Evolutionary conservation across 2,797 vertebrate genomes (phyloP).

Genomic region (Acridotheres tristis): DNA sequence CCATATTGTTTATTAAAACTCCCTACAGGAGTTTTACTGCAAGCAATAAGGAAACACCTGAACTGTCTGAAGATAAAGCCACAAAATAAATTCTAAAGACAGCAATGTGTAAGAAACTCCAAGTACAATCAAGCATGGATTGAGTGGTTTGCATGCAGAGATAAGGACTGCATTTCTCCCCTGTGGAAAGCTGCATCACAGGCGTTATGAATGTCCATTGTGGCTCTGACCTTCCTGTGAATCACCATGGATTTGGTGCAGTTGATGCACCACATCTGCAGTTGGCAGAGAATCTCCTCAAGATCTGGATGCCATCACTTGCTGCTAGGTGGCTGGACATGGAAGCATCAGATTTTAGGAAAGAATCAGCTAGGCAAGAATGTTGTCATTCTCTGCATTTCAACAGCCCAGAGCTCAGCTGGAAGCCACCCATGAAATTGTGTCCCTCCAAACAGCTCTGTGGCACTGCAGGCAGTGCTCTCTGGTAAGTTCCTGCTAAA

Average conservation of each 20-base stretch:
- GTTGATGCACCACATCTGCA: neutral
- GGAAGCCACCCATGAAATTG: neutral
- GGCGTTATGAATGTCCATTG: neutral
- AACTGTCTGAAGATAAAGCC: neutral
- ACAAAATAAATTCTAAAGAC: neutral
- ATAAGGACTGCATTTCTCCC: neutral
- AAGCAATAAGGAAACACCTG: neutral
- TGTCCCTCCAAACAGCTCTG: neutral
- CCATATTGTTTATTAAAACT: neutral
- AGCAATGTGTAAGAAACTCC: neutral
- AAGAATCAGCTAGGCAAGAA: neutral
- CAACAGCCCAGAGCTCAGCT: neutral
- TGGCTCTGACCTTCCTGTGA: neutral
- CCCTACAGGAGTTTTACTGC: neutral
- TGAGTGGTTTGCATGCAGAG: neutral
- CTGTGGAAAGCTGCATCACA: fast-evolving
- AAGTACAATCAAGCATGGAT: neutral
- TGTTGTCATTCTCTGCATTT: neutral
- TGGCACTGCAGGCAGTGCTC: neutral
- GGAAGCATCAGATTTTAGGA: neutral
- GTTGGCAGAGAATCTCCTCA: neutral
- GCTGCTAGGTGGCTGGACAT: neutral
- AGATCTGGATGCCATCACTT: neutral
- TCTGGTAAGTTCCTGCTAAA: neutral
- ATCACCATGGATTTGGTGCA: neutral